Conservation (phyloP, 2,888 invertebrate genomes). For the Sinelater perroti region DNA sequence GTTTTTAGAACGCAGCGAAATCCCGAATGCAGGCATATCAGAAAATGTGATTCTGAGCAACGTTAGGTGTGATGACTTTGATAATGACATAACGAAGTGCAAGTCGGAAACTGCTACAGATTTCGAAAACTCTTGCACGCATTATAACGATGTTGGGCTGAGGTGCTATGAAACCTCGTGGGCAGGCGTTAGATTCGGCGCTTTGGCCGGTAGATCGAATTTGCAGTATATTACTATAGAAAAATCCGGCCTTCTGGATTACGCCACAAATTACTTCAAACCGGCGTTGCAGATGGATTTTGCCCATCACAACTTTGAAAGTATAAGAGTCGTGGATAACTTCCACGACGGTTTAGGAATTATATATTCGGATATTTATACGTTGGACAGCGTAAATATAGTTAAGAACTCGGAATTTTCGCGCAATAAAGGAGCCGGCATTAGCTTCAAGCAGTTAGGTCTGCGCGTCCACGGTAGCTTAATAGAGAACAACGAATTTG, state of each 20-base stretch:
- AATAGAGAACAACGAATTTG: slow-evolving; percentile 88
- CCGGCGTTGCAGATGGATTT: slow-evolving; percentile 91
- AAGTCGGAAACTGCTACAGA: slow-evolving; percentile 77
- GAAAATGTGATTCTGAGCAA: slow-evolving; percentile 85
- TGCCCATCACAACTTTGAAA: slow-evolving; percentile 82
- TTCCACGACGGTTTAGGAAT: slow-evolving; percentile 93
- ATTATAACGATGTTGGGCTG: slow-evolving; percentile 88
- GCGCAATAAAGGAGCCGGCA: slow-evolving; percentile 86
- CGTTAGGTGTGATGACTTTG: slow-evolving; percentile 90
- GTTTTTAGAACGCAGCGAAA: slow-evolving; percentile 82
- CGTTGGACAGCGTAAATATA: slow-evolving; percentile 81
- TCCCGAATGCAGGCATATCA: slow-evolving; percentile 79
- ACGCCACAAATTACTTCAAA: slow-evolving; percentile 85
- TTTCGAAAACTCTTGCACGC: slow-evolving; percentile 89
- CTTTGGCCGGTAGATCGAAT: slow-evolving; percentile 85
- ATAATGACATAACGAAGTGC: slow-evolving; percentile 89
- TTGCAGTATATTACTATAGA: slow-evolving; percentile 89
- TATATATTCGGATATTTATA: slow-evolving; percentile 92
- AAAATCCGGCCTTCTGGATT: slow-evolving; percentile 93
- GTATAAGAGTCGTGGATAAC: slow-evolving; percentile 83
- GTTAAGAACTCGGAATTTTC: slow-evolving; percentile 86
- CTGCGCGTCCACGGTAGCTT: slow-evolving; percentile 79
- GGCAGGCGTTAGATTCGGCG: slow-evolving; percentile 92
- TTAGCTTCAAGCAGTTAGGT: slow-evolving; percentile 89
- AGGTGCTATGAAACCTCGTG: slow-evolving; percentile 91